A percentile compares a stretch with the other conserved stretches of the same genome.
Evolutionary conservation across 2,888 invertebrate species (phyloP).

Genomic region (Tiliacea citrago): DNA sequence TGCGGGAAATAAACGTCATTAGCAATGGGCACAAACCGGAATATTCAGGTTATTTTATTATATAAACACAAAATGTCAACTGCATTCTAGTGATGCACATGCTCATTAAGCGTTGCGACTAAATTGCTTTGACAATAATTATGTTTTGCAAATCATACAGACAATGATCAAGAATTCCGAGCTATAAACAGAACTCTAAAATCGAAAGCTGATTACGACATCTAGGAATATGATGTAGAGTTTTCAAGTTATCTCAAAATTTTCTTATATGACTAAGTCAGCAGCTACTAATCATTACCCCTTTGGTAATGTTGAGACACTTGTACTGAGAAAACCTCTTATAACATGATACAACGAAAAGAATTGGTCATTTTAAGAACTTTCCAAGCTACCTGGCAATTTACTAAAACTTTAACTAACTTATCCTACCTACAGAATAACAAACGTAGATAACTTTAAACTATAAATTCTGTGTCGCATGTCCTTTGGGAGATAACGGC

Average conservation of each 20-base stretch:
- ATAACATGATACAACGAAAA: neutral
- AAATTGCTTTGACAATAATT: constrained; percentile 5
- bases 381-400: neutral
- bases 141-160: constrained; percentile 1
- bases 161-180: neutral
- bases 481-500: constrained; percentile 58
- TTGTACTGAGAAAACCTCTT: neutral
- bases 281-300: neutral
- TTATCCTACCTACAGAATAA: constrained; percentile 9
- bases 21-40: constrained; percentile 16
- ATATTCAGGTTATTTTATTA: constrained; percentile 27
- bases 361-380: neutral
- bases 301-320: neutral
- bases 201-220: no score
- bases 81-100: constrained; percentile 23
- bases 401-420: constrained; percentile 13
- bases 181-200: neutral
- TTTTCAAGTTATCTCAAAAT: neutral
- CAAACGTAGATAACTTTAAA: constrained; percentile 44
- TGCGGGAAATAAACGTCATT: constrained; percentile 47
- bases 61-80: constrained; percentile 32
- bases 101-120: constrained; percentile 2
- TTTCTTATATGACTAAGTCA: neutral
- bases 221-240: neutral
- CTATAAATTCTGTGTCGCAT: constrained; percentile 38